These are phyloP conservation scores for Spea bombifrons DNA, from an alignment of 2,113 vertebrate species.

Conservation along the genomic window DNA sequence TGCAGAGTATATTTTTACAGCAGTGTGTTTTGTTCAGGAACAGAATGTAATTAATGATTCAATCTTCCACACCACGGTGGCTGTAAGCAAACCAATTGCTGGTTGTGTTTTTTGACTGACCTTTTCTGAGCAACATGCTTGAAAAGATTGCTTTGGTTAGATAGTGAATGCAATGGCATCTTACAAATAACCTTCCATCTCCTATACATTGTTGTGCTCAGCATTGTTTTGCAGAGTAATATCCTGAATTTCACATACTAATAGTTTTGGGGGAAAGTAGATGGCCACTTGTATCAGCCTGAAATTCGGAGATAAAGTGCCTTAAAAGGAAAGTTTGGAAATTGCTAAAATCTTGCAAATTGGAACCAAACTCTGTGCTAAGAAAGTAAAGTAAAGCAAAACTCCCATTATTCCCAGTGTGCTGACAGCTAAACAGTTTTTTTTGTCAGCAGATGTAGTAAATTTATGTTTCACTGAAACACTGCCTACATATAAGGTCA, in stretches of 20 bases:
- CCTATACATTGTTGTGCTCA: slow-evolving; percentile 29
- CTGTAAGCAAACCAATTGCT: slow-evolving; percentile 49
- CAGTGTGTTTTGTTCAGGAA: slow-evolving; percentile 38
- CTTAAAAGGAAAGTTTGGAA: slow-evolving; percentile 13
- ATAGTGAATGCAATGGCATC: slow-evolving; percentile 48
- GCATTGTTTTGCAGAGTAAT: slow-evolving; percentile 43
- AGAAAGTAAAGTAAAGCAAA: neutral
- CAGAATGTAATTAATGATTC: slow-evolving; percentile 48
- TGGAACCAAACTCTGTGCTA: slow-evolving; percentile 8
- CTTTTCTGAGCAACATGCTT: slow-evolving; percentile 47
- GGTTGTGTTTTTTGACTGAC: slow-evolving; percentile 45
- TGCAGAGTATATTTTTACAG: slow-evolving; percentile 31
- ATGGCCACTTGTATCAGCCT: slow-evolving; percentile 12
- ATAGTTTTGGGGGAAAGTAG: slow-evolving; percentile 24
- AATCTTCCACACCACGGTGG: slow-evolving; percentile 45
- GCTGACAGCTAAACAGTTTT: no score
- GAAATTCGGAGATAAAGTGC: slow-evolving; percentile 40
- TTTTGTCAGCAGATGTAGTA: no score
- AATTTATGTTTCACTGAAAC: no score
- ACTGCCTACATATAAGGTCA: no score
- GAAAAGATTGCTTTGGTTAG: slow-evolving; percentile 47
- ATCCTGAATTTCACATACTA: slow-evolving; percentile 42
- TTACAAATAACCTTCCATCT: slow-evolving; percentile 47
- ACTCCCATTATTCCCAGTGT: no score
- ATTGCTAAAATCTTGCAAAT: slow-evolving; percentile 13